Evolutionary conservation across 2,888 invertebrate species (phyloP), one percentile per base, ranked within the genome.

Genomic region (Pherbina coryleti): DNA sequence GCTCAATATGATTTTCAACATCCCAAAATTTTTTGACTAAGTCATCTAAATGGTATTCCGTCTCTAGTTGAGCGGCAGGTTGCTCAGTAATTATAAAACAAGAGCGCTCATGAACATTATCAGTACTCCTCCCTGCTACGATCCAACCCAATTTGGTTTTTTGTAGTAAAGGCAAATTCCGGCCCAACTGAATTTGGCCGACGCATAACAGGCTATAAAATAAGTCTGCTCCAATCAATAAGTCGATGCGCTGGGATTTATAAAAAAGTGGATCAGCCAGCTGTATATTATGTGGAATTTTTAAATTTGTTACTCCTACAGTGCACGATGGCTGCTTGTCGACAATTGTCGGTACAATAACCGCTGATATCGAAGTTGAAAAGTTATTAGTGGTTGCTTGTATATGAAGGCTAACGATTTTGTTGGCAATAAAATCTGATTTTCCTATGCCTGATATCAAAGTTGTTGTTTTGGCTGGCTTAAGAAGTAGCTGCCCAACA

Each of bases 141-240:
- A 37, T 37, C 37, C 19, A 37, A 2, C 31, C 44, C 25, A 78
- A 71, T 44, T 28, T 57, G 31, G 71, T 75, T 49, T 71, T 64
- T 70, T 75, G 70, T 14, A 75, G 19, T 55, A 71, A 51, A 34
- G 75, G 75, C 37, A 78, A 14, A 14, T 64, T 55, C n/a, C 60
- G 25, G 4, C 37, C 34, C 5, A 66, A 17, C 17, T 22, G 66
- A 66, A 66, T 66, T 34, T 66, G 66, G 7, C 37, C 37, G 37
- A 37, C 8, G 66, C 37, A 67, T n/a, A 37, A 0, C 22, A 67
- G 19, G n/a, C 19, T 44, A 14, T 37, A 37, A 2, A 66, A 66
- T 60, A 60, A 4, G 9, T 25, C 22, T 14, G 60, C 62, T 14
- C 62, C 31, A 14, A 62, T 62, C 5, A 62, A 28, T 11, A 22